Percentiles rank a stretch among this genome's conserved stretches.
phyloP scores from a whole-genome alignment of 2,797 vertebrate genomes.

The Scyliorhinus canicula region DNA sequence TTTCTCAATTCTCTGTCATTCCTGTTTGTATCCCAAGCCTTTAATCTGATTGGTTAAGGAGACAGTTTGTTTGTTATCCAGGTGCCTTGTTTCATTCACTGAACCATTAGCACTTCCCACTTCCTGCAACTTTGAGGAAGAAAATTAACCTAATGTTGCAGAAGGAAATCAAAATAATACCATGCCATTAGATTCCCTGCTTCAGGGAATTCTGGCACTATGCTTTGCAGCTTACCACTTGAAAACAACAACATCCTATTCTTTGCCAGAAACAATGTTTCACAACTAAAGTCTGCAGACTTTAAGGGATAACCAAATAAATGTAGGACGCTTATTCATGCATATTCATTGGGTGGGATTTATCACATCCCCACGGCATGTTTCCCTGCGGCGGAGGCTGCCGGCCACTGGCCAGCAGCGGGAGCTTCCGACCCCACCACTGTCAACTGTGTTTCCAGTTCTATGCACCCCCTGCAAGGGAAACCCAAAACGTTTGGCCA shows the following conservation, averaged over 20 bases:
- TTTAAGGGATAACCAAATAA: neutral
- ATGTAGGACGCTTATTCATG: neutral
- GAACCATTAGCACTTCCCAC: no score
- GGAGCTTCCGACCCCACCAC: no score
- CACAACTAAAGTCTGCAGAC: neutral
- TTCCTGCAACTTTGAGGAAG: no score
- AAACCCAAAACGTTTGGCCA: no score
- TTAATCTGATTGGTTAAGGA: neutral
- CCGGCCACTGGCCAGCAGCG: no score
- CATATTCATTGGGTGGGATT: neutral
- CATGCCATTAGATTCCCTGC: no score
- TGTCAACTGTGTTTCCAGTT: no score
- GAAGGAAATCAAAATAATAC: no score
- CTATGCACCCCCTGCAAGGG: no score
- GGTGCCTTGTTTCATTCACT: neutral
- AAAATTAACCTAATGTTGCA: no score
- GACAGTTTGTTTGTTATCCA: neutral
- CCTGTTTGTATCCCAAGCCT: neutral
- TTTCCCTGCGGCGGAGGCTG: no score
- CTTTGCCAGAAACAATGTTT: neutral
- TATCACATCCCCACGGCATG: no score
- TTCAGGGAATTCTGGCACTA: neutral
- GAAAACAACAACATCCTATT: neutral
- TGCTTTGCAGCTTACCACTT: neutral
- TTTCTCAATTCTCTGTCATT: neutral